These are phyloP conservation scores for Pandemis corylana DNA, from an alignment of 2,888 invertebrate species.

Conservation along the genomic window DNA sequence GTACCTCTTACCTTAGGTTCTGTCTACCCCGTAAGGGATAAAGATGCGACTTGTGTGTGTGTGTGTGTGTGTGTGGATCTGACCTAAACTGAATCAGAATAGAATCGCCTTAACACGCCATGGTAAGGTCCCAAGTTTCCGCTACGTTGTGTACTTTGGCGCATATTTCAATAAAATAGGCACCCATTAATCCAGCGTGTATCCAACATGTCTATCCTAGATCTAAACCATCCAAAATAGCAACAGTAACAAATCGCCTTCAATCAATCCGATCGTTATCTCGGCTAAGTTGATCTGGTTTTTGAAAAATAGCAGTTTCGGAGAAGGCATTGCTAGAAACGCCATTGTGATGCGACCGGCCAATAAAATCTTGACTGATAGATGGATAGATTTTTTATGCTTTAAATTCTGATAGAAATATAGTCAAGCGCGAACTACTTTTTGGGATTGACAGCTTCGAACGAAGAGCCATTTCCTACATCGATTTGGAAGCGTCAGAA, in stretches of 20 bases:
- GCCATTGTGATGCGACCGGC: conserved; percentile 74
- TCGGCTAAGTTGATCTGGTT: conserved; percentile 68
- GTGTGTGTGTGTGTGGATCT: too few relatives aligned
- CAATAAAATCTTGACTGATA: conserved; percentile 81
- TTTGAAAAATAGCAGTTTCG: conserved; percentile 75
- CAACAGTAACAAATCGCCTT: conserved; percentile 37
- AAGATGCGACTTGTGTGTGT: too few relatives aligned
- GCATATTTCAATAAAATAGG: neutral
- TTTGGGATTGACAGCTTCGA: neutral
- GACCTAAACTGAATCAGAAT: too few relatives aligned
- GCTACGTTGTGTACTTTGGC: neutral
- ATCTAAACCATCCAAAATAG: conserved; percentile 29
- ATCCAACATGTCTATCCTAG: conserved; percentile 4
- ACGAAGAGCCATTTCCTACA: too few relatives aligned
- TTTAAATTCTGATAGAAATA: conserved; percentile 70
- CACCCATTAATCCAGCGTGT: neutral
- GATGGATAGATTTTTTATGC: conserved; percentile 78
- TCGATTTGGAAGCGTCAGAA: too few relatives aligned
- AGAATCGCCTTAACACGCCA: too few relatives aligned
- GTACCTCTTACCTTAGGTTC: too few relatives aligned
- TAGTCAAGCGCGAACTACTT: conserved; percentile 45
- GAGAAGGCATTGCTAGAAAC: conserved; percentile 69
- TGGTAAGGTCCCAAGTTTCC: neutral
- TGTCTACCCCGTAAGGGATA: too few relatives aligned
- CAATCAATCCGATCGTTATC: conserved; percentile 46